Conservation (phyloP, 2,113 vertebrate genomes). For the Centropus bengalensis region DNA sequence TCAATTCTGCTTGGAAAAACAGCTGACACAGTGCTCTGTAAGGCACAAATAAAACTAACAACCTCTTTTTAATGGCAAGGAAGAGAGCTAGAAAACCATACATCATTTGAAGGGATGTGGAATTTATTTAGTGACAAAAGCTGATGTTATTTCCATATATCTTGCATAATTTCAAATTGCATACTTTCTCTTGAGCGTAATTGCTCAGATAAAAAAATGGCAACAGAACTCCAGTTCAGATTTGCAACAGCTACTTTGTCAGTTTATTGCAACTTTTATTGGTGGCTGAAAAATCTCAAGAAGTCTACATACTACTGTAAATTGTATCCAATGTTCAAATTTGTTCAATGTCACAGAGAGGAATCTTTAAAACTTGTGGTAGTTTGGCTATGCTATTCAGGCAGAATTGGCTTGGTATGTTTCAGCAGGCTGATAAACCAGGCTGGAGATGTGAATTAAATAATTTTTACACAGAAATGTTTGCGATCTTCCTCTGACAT, state of each 20-base stretch:
- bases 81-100: neutral
- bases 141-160: neutral
- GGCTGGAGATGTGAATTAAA: neutral
- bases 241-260: neutral
- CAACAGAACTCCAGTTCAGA: neutral
- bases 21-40: slow-evolving; percentile 19
- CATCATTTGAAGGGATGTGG: neutral
- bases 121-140: slow-evolving; percentile 27
- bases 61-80: slow-evolving; percentile 2
- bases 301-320: neutral
- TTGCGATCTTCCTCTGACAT: neutral
- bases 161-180: neutral
- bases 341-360: neutral
- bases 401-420: neutral
- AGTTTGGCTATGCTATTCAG: neutral
- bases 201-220: neutral
- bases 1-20: slow-evolving; percentile 30
- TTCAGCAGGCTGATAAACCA: neutral
- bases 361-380: neutral
- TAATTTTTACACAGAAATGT: neutral
- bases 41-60: slow-evolving; percentile 38
- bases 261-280: neutral
- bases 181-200: neutral
- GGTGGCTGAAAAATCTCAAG: neutral
- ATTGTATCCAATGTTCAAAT: neutral